phyloP scores from a whole-genome alignment of 2,888 invertebrate species.

The Oxyscelio sp. region DNA sequence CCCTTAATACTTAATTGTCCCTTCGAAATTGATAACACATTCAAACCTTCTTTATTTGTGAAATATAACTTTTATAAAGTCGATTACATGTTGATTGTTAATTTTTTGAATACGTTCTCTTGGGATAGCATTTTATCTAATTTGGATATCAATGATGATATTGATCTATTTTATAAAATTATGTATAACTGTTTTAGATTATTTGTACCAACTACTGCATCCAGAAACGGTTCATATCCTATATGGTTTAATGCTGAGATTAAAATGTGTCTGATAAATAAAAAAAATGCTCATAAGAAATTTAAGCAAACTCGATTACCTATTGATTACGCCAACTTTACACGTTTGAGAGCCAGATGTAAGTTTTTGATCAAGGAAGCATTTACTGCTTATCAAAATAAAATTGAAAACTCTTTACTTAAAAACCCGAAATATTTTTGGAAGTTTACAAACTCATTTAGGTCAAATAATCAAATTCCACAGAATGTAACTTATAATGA shows the following conservation, averaged over 20 bases:
- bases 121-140: neutral
- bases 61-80: neutral
- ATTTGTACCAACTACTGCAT: neutral
- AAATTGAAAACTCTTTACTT: neutral
- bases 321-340: neutral
- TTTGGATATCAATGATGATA: slow-evolving; percentile 5
- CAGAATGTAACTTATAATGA: too few species aligned
- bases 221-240: neutral
- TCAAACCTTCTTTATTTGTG: too few species aligned
- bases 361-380: neutral
- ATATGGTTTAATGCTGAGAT: slow-evolving; percentile 7
- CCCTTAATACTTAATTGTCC: too few species aligned
- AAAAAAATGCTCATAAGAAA: slow-evolving; percentile 15
- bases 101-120: neutral
- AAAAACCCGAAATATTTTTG: slow-evolving; percentile 19
- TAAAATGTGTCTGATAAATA: neutral
- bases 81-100: neutral
- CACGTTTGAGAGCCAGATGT: neutral
- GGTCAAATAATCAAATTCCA: too few species aligned
- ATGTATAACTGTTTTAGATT: slow-evolving; percentile 4
- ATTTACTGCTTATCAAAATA: neutral
- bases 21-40: too few species aligned
- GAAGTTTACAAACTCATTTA: slow-evolving; percentile 9
- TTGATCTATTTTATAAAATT: slow-evolving; percentile 6
- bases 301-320: slow-evolving; percentile 13